A percentile compares a stretch with the other conserved stretches of the same genome.
Evolutionary conservation across 2,113 vertebrate species (phyloP).

Genomic region (human): GRCh38 chr4:147609501-147610000

Average conservation of each 20-base stretch:
- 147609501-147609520: background rate
- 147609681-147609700: background rate
- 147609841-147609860: no score
- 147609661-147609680: background rate
- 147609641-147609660: background rate
- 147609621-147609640: background rate
- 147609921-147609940: no score
- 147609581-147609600: background rate
- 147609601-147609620: background rate
- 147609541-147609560: background rate
- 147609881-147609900: no score
- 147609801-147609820: no score
- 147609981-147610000: background rate
- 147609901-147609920: no score
- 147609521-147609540: background rate
- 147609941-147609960: no score
- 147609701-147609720: background rate
- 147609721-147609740: background rate
- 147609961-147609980: no score
- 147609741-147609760: background rate
- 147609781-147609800: background rate
- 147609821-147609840: no score
- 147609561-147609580: background rate
- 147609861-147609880: no score
- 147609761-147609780: background rate